Evolutionary conservation across 2,797 vertebrate species (phyloP), one percentile per base, ranked within the genome.

Genomic region (Pipistrellus nathusii): DNA sequence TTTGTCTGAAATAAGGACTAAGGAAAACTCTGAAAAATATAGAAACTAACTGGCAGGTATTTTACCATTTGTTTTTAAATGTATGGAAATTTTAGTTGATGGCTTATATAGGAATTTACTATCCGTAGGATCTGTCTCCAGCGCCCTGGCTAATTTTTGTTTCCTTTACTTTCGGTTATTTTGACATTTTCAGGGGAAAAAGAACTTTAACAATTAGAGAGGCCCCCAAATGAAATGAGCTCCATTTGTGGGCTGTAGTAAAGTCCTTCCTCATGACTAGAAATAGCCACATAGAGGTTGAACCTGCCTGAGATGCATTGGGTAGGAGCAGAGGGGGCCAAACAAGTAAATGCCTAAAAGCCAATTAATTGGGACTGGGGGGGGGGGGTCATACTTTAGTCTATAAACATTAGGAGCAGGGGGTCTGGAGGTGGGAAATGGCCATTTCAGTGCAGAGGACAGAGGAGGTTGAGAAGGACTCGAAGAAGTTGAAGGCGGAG

Each of bases 31-130:
- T 89, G 48, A 80, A 94, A 89, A 81, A n/a, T 35, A 30, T 0
- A 71, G 51, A 90, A 76, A 46, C 15, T 62, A 66, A 55, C 62
- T 85, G 62, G 14, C 11, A 44, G 30, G 6, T 18, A 69, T 44
- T 83, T 83, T 81, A 51, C 46, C 76, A n/a, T 76, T 94, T 88
- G 35, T 64, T 76, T 88, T 88, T 85, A 78, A 89, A 57, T 68
- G 14, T 91, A 30, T 83, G 15, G 68, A 46, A 75, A 64, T 68
- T 64, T 51, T 17, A 32, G 30, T 25, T 57, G 38, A 30, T 57
- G 62, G 35, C 21, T 76, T 72, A n/a, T 3, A 0, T 41, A 38
- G 32, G 81, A 62, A 38, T 94, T 46, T 73, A 27, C 4, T 41
- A 5, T 86, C 46, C 27, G 27, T 90, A 21, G 69, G 51, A 84